phyloP scores from a whole-genome alignment of 2,113 vertebrate genomes.

The Chrysochloris asiatica region DNA sequence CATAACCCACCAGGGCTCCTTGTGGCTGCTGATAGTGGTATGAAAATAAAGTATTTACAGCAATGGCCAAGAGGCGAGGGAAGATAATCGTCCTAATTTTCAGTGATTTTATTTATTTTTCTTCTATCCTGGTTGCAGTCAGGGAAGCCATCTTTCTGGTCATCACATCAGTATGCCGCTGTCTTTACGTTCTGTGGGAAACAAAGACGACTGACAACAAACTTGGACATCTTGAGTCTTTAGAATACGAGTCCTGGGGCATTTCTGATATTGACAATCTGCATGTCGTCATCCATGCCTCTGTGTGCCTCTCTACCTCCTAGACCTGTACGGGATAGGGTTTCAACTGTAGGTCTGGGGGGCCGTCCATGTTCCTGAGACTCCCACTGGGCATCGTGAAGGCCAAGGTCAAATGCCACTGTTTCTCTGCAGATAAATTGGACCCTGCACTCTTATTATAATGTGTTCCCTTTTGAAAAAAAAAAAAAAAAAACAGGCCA shows the following conservation, averaged over 20 bases:
- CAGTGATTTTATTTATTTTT: not conserved
- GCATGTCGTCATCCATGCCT: not conserved
- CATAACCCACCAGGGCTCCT: too few species aligned
- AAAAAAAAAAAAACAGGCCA: not conserved
- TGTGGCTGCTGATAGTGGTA: not conserved
- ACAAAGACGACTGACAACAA: not conserved
- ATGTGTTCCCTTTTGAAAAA: not conserved
- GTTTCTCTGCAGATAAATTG: not conserved
- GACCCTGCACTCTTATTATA: not conserved
- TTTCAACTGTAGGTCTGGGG: not conserved
- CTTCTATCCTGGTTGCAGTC: not conserved
- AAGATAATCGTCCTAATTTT: not conserved
- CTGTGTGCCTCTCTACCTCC: fast-evolving
- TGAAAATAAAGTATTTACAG: not conserved
- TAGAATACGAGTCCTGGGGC: not conserved
- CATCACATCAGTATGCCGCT: too few species aligned
- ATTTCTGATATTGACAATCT: too few species aligned
- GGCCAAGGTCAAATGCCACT: conserved; percentile 41
- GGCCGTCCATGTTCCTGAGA: not conserved
- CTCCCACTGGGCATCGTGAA: not conserved
- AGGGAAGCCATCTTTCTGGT: not conserved
- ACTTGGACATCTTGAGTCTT: not conserved
- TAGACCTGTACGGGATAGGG: not conserved
- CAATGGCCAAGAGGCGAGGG: not conserved
- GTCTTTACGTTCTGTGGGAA: not conserved